Base-by-base conservation (phyloP, 35 echinoderm and acorn worm species). In the Ophioderma brevispina region DNA sequence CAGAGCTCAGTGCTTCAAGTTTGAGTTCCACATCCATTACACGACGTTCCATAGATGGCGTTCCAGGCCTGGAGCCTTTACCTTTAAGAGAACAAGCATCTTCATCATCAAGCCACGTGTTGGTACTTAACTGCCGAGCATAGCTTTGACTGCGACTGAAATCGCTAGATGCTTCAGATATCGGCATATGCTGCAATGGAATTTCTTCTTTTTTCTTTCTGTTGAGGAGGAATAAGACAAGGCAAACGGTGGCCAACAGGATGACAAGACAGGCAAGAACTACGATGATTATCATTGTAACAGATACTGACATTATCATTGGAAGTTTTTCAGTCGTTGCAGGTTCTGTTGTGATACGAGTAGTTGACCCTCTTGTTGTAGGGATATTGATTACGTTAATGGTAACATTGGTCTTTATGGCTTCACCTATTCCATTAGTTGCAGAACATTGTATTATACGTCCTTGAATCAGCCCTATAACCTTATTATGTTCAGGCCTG, bases 211-310 rank as follows among this genome's bases (percentile, higher is more conserved):
- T 37, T 46, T 84, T 84, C 52, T 85, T 63, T 37, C 83, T 85
- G 32, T 85, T 85, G 10, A 70, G 23, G 1, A 63, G 46, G 35
- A 85, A 63, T 0, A 85, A 33, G 13, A 85, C 83, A 33, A 63
- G 35, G 70, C 49, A 37, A 11, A 70, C 37, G 10, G 55, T 63
- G 13, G 63, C 15, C 36, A 85, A 25, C 13, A 85, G 83, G 19
- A 85, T n/a, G 10, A 59, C 83, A n/a, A 64, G 25, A 21, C 50
- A 49, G 13, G 70, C 63, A 19, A 85, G 55, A 1, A 85, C 39
- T 23, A 85, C 49, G 6, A 85, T 85, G 52, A 85, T 85, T n/a
- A 85, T 59, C 3, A 64, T 64, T 1, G 52, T 32, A 0, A 55
- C 36, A 2, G 43, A 37, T 25, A 84, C 28, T 21, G 4, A 55